These are phyloP conservation scores for Perdita meconis DNA, from an alignment of 2,888 invertebrate genomes.

Conservation along the genomic window DNA sequence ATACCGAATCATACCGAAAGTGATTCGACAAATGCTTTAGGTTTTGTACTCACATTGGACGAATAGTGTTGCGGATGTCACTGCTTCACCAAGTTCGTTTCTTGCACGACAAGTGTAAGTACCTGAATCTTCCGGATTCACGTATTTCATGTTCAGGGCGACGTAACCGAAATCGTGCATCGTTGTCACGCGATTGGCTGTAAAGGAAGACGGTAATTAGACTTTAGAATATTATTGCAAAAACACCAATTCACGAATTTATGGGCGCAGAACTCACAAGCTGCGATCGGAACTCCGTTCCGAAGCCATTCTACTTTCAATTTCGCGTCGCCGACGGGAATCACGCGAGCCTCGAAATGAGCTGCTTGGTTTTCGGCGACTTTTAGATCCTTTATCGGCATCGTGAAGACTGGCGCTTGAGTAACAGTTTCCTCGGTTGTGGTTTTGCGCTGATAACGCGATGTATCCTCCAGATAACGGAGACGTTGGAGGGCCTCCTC, in stretches of 20 bases:
- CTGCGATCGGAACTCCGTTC: constrained; percentile 95
- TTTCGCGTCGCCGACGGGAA: constrained; percentile 96
- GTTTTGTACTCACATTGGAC: constrained; percentile 90
- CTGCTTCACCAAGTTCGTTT: constrained; percentile 97
- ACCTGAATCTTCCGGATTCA: constrained; percentile 97
- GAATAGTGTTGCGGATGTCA: constrained; percentile 95
- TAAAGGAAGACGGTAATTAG: constrained; percentile 49
- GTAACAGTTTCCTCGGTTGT: constrained; percentile 91
- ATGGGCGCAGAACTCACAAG: constrained; percentile 86
- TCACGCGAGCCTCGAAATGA: constrained; percentile 96
- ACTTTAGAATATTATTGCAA: neutral
- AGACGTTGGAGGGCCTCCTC: constrained; percentile 93
- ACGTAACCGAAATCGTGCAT: constrained; percentile 99
- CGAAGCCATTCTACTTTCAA: constrained; percentile 97
- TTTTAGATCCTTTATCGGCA: constrained; percentile 94
- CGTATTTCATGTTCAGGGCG: constrained; percentile 96
- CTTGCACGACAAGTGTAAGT: constrained; percentile 97
- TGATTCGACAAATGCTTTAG: neutral
- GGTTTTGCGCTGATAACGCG: constrained; percentile 90
- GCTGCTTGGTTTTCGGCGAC: constrained; percentile 96
- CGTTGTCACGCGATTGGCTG: constrained; percentile 95
- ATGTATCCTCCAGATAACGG: constrained; percentile 92
- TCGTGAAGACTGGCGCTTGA: constrained; percentile 96
- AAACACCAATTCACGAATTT: no score
- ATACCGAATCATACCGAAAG: no score